Percentiles rank a stretch among this genome's conserved stretches.
Evolutionary conservation across 2,888 invertebrate genomes (phyloP).

Genomic region (Orthosia gothica): DNA sequence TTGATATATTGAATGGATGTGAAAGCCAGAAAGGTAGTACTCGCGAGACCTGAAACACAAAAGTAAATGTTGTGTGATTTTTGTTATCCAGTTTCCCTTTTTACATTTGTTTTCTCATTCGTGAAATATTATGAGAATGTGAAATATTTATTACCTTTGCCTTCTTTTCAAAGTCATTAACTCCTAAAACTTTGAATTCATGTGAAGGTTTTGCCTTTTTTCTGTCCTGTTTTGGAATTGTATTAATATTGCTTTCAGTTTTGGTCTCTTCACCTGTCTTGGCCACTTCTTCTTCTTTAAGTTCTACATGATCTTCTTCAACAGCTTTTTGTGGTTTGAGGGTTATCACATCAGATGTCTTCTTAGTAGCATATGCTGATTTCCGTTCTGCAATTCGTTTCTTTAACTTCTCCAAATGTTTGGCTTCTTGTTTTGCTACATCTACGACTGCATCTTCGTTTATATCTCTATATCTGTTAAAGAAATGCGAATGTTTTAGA

Average conservation of each 20-base stretch:
- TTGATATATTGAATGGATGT: conserved; percentile 95
- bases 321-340: conserved; percentile 67
- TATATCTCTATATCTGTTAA: conserved; percentile 87
- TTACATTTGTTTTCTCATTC: not conserved
- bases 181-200: conserved; percentile 94
- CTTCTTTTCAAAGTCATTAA: conserved; percentile 91
- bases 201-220: conserved; percentile 68
- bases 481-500: conserved; percentile 8
- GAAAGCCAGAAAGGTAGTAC: conserved; percentile 97
- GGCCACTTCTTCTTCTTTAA: conserved; percentile 66
- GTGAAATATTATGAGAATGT: not conserved
- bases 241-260: conserved; percentile 49
- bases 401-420: conserved; percentile 91
- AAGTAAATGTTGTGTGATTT: not conserved
- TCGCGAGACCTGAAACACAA: conserved; percentile 92
- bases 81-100: not conserved
- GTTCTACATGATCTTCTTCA: conserved; percentile 69
- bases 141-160: conserved; percentile 83
- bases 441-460: conserved; percentile 77
- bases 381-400: conserved; percentile 92
- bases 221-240: conserved; percentile 46
- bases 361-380: conserved; percentile 77
- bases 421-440: conserved; percentile 88
- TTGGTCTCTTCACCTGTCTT: conserved; percentile 54
- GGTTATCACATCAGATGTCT: conserved; percentile 73